Conservation (phyloP, 2,113 vertebrate genomes). For the Notarius quadriscutis region DNA sequence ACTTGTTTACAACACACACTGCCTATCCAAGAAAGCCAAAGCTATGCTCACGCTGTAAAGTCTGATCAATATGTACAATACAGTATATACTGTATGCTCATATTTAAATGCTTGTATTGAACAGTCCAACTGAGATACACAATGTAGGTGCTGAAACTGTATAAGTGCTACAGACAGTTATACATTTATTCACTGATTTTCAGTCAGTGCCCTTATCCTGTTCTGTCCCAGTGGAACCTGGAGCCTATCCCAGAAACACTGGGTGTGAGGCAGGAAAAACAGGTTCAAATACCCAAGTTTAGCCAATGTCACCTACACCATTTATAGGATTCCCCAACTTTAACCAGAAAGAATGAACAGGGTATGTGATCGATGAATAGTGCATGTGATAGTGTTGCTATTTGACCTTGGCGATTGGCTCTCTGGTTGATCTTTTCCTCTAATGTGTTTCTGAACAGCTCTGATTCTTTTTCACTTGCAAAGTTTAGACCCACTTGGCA, state of each 20-base stretch:
- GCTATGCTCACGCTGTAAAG: background rate
- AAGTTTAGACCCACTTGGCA: constrained; percentile 79
- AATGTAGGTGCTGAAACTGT: background rate
- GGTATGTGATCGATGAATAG: background rate
- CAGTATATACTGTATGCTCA: background rate
- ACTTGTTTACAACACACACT: background rate
- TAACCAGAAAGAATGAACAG: background rate
- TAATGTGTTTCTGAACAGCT: constrained; percentile 63
- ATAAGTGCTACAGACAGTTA: background rate
- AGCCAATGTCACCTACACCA: background rate
- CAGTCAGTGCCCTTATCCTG: background rate
- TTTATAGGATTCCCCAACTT: background rate
- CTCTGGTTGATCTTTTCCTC: constrained; percentile 76
- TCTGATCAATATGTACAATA: background rate
- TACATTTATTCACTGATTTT: background rate
- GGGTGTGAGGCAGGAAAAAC: background rate
- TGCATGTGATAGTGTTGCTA: constrained; percentile 19
- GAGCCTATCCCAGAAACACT: background rate
- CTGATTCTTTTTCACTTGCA: constrained; percentile 70
- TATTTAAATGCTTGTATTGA: background rate
- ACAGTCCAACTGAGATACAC: background rate
- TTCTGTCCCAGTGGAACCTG: background rate
- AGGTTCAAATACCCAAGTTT: background rate
- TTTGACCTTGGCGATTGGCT: constrained; percentile 66
- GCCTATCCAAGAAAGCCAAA: background rate